Conservation (phyloP, 2,888 invertebrate species). For the Lucinisca nassula region DNA sequence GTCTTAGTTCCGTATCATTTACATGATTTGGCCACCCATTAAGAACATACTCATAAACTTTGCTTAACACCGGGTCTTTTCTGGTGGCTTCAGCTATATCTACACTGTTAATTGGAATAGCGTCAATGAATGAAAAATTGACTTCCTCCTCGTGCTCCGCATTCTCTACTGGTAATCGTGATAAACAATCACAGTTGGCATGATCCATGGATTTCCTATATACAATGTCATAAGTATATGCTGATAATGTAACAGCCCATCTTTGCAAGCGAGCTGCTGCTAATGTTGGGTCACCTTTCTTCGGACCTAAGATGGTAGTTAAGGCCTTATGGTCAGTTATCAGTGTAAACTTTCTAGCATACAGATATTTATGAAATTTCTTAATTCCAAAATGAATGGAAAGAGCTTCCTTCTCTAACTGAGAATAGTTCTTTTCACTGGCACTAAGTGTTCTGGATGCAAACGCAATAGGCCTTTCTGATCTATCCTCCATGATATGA, state of each 20-base stretch:
- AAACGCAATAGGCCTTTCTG: background rate
- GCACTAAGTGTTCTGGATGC: background rate
- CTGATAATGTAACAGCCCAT: constrained; percentile 81
- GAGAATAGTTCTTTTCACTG: constrained; percentile 77
- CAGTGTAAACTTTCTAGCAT: constrained; percentile 87
- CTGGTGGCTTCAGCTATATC: constrained; percentile 10
- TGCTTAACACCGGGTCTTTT: constrained; percentile 7
- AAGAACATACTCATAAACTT: constrained; percentile 11
- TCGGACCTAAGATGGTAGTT: constrained; percentile 84
- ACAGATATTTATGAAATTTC: constrained; percentile 87
- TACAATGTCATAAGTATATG: constrained; percentile 84
- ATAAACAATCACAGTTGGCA: constrained; percentile 85
- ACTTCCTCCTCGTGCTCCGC: background rate
- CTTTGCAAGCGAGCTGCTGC: constrained; percentile 80
- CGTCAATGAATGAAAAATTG: constrained; percentile 16
- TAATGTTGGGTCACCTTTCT: constrained; percentile 77
- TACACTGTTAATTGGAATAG: background rate
- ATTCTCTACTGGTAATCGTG: constrained; percentile 70
- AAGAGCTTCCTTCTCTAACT: constrained; percentile 86
- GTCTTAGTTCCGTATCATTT: constrained; percentile 15
- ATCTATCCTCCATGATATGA: constrained; percentile 22
- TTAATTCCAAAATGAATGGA: constrained; percentile 86
- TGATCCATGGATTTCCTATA: constrained; percentile 78
- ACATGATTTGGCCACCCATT: constrained; percentile 36
- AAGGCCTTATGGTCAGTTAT: constrained; percentile 88